A percentile compares a stretch with the other conserved stretches of the same genome.
Evolutionary conservation across 2,888 invertebrate species (phyloP).

Genomic region (Orthosia gothica): DNA sequence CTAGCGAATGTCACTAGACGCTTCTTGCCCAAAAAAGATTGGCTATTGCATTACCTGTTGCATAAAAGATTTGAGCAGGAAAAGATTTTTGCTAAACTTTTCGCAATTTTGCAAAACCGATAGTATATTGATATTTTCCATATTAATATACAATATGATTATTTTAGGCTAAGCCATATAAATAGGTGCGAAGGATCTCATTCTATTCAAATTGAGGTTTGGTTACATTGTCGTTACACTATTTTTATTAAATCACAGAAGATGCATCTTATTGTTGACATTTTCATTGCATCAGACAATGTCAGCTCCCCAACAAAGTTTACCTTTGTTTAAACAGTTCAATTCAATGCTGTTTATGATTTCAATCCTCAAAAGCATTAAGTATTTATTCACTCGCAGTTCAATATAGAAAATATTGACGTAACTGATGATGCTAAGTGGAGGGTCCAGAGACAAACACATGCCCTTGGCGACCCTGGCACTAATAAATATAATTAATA

Average conservation of each 20-base stretch:
- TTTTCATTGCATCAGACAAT: background rate
- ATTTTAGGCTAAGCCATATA: background rate
- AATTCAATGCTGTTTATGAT: constrained; percentile 12
- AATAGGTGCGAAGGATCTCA: background rate
- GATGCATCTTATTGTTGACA: background rate
- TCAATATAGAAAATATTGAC: constrained; percentile 35
- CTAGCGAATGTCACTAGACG: background rate
- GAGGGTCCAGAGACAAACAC: background rate
- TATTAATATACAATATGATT: too few species aligned
- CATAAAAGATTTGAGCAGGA: background rate
- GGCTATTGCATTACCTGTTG: background rate
- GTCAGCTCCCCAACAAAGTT: background rate
- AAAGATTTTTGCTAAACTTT: background rate
- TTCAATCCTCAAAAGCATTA: constrained; percentile 16
- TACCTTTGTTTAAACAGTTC: background rate
- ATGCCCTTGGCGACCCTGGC: constrained; percentile 49
- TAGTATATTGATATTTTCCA: background rate
- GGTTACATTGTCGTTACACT: background rate
- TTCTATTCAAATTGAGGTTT: background rate
- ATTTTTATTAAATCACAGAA: background rate
- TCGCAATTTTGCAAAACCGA: too few species aligned
- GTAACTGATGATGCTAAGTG: constrained; percentile 22
- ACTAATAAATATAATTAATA: constrained; percentile 48
- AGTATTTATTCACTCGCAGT: constrained; percentile 10
- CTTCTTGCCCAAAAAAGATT: background rate